Evolutionary conservation across 2,797 vertebrate species (phyloP).

Genomic region (Hoplostethus atlanticus): DNA sequence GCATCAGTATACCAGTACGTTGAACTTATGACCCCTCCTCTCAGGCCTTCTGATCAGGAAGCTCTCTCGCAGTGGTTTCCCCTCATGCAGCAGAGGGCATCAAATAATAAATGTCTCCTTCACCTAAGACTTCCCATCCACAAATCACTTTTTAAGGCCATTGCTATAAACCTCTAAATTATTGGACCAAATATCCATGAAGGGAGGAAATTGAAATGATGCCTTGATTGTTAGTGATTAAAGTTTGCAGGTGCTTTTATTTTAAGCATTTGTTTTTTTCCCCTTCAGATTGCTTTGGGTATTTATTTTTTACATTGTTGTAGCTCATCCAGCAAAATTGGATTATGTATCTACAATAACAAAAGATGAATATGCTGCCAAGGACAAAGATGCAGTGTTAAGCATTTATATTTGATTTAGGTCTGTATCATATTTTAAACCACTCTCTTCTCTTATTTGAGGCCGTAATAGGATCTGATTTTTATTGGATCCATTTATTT

Average conservation of each 20-base stretch:
- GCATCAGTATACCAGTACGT: neutral
- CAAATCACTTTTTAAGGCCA: slow-evolving; percentile 26
- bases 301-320: neutral
- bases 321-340: neutral
- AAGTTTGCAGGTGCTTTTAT: neutral
- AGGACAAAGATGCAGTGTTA: neutral
- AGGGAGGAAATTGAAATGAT: slow-evolving; percentile 8
- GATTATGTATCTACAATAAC: slow-evolving; percentile 1
- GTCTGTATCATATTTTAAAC: neutral
- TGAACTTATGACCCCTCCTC: slow-evolving; percentile 44
- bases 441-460: too few relatives aligned
- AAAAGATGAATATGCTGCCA: neutral
- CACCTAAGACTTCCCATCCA: slow-evolving; percentile 1
- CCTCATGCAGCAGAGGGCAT: slow-evolving; percentile 40
- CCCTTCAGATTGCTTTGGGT: too few relatives aligned
- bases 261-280: too few relatives aligned
- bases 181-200: neutral
- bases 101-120: slow-evolving; percentile 59
- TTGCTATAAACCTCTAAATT: slow-evolving; percentile 7
- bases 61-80: slow-evolving; percentile 45
- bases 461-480: too few relatives aligned
- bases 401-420: neutral
- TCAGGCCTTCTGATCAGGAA: slow-evolving; percentile 37
- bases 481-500: slow-evolving; percentile 13
- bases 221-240: neutral